Percentiles rank a stretch among this genome's conserved stretches.
Evolutionary conservation across 2,797 vertebrate species (phyloP).

Genomic region (Cynodonichthys magdalenae): DNA sequence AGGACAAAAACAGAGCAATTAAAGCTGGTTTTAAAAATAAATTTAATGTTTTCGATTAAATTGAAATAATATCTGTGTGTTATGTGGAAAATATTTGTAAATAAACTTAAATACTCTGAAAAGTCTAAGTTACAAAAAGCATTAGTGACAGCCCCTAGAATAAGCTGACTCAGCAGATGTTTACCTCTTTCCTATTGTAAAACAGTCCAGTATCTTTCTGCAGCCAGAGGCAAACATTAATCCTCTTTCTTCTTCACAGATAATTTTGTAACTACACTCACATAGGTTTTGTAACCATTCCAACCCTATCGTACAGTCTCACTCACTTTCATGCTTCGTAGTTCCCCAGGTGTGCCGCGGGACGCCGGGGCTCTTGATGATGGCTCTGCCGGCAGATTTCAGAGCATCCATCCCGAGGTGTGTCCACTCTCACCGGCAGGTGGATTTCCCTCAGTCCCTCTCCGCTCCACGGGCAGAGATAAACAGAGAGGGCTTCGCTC

Average conservation of each 20-base stretch:
- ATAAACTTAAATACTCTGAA: too few species aligned
- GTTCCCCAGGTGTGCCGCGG: slow-evolving; percentile 88
- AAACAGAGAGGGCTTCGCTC: slow-evolving; percentile 9
- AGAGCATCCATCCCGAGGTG: slow-evolving; percentile 86
- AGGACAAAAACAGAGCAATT: too few species aligned
- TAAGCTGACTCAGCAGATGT: too few species aligned
- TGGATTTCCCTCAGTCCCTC: slow-evolving; percentile 41
- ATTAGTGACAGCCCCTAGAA: too few species aligned
- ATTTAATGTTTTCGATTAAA: too few species aligned
- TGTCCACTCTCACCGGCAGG: slow-evolving; percentile 61
- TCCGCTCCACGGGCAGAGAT: slow-evolving; percentile 32
- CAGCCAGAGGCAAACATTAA: background rate
- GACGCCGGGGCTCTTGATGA: slow-evolving; percentile 89
- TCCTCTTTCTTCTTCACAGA: background rate
- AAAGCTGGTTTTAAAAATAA: too few species aligned
- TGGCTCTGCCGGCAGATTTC: slow-evolving; percentile 89
- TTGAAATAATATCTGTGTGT: too few species aligned
- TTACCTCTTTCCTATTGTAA: too few species aligned
- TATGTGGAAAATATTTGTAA: too few species aligned
- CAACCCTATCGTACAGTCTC: slow-evolving; percentile 10
- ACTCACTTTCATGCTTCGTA: slow-evolving; percentile 89
- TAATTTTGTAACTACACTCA: too few species aligned
- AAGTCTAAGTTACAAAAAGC: too few species aligned
- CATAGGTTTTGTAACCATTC: background rate
- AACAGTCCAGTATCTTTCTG: too few species aligned